Conservation (phyloP, 2,797 vertebrate genomes). For the Macroramphosus scolopax region DNA sequence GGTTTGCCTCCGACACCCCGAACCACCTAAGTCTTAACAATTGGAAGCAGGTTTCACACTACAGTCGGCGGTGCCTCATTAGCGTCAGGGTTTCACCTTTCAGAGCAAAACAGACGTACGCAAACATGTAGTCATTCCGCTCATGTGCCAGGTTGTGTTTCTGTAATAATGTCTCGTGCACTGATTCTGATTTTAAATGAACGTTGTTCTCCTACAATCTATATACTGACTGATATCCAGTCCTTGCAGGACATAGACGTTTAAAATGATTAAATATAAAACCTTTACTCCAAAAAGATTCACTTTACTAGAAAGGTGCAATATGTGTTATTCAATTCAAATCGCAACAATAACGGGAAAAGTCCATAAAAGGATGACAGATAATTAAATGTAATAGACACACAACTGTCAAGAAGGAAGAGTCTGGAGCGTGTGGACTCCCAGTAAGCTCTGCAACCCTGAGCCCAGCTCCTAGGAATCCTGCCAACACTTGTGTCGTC, state of each 20-base stretch:
- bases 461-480: conserved; percentile 22
- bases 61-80: conserved; percentile 81
- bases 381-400: conserved; percentile 4
- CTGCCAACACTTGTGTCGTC: conserved; percentile 73
- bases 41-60: conserved; percentile 74
- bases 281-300: no score
- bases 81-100: conserved; percentile 71
- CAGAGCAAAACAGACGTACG: no score
- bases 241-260: conserved; percentile 5
- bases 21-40: conserved; percentile 57
- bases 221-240: background rate
- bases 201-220: conserved; percentile 1
- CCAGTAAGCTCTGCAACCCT: conserved; percentile 33
- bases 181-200: no score
- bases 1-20: conserved; percentile 53
- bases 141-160: conserved; percentile 2
- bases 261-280: no score
- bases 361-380: background rate
- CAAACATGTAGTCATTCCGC: conserved; percentile 8
- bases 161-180: conserved; percentile 7
- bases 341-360: no score
- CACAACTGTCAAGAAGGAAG: conserved; percentile 15
- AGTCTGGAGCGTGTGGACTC: conserved; percentile 16
- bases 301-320: no score
- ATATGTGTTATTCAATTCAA: no score